Base-by-base conservation (phyloP, 2,113 vertebrate genomes). In the Thunnus thynnus region DNA sequence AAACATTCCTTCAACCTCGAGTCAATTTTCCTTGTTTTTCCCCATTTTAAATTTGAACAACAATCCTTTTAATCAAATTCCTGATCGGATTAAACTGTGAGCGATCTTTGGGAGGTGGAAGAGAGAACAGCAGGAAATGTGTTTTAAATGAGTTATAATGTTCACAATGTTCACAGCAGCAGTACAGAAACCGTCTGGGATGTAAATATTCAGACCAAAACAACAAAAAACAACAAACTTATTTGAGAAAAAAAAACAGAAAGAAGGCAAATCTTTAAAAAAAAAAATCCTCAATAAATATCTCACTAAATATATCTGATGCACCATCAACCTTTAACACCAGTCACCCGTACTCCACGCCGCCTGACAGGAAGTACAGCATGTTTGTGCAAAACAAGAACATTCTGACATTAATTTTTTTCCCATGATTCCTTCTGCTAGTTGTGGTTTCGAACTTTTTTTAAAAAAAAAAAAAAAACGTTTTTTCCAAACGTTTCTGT, bases 251-350 rank as follows among this genome's bases (percentile, higher is more conserved):
- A 41, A 41, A 44, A 20, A 58, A 32, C 50, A n/a, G 10, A 65
- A 13, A n/a, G 0, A 55, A 44, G 0, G 11, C 1, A 32, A 20
- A 51, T 27, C 13, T 30, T 32, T 8, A 41, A 41, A 36, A 36
- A 36, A 36, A 8, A 36, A 36, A 8, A 20, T 22, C n/a, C 5
- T 60, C 1, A 82, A 82, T 51, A 82, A 76, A 76, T 51, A 82
- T 22, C 22, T 22, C 22, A 22, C 22, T 22, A 22, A 22, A 22
- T 22, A 22, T 22, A 1, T 22, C 22, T 22, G 22, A 22, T 22
- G 22, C 22, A 22, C 22, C 22, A 22, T 22, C 22, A 22, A 22
- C 22, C 22, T 22, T 22, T 22, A 22, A 22, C 22, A 22, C 22
- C 22, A 22, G 22, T 22, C 22, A 22, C 22, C 22, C 22, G 22